phyloP scores from a whole-genome alignment of 1,140 invertebrate species.

The Scaptomyza graminum region DNA sequence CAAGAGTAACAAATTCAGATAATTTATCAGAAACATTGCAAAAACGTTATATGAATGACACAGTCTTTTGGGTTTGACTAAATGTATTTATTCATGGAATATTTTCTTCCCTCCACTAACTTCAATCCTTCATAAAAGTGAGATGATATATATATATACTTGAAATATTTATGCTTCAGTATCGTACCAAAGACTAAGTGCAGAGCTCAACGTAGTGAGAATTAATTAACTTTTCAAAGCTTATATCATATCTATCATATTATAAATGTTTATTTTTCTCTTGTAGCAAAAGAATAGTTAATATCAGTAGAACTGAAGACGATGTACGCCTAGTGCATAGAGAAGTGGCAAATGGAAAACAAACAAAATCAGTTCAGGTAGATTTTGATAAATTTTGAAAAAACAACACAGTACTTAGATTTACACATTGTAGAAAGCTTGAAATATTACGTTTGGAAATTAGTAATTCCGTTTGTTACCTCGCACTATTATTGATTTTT shows the following conservation, averaged over 20 bases:
- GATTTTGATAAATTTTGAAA: constrained; percentile 74
- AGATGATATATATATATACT: neutral
- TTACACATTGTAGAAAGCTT: constrained; percentile 41
- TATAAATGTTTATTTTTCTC: constrained; percentile 82
- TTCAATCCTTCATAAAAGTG: no score
- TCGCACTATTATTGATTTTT: constrained; percentile 64
- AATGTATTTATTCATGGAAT: no score
- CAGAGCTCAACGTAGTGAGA: constrained; percentile 30
- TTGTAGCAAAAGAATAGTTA: constrained; percentile 89
- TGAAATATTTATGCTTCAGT: neutral
- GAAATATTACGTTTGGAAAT: constrained; percentile 41
- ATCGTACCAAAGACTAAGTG: constrained; percentile 46
- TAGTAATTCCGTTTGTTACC: constrained; percentile 56
- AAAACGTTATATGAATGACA: no score
- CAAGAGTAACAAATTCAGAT: no score
- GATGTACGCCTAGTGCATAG: constrained; percentile 88
- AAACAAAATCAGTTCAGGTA: constrained; percentile 89
- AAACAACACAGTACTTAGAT: constrained; percentile 56
- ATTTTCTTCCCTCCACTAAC: no score
- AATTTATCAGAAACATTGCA: no score
- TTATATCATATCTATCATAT: constrained; percentile 59
- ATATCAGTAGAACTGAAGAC: constrained; percentile 90
- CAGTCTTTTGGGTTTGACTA: no score
- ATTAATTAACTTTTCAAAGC: constrained; percentile 16
- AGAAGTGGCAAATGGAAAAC: constrained; percentile 87